Evolutionary conservation across 2,888 invertebrate species (phyloP), one percentile per base, ranked within the genome.

Genomic region (Pseudoips prasinana): DNA sequence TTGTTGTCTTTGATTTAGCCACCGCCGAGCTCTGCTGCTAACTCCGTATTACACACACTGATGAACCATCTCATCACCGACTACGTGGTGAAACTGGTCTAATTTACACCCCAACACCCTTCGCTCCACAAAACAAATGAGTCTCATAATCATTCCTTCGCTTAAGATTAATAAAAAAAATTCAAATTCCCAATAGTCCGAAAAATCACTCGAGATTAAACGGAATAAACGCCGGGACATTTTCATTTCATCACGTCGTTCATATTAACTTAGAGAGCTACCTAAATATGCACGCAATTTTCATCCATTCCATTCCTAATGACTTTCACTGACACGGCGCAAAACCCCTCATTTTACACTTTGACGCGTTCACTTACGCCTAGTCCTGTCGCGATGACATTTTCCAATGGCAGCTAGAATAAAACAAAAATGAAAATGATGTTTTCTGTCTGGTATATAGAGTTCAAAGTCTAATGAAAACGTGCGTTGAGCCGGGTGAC

Each of bases 271-370:
- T 73, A 64, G 74, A 77, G 75, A 79, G 73, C 70, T 66, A 60
- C 60, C 69, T 81, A 85, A 85, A 84, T 86, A 86, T 84, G 82
- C 77, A 80, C 80, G 85, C 83, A 85, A 87, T 87, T 87, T 81
- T 77, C 85, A 85, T 84, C 81, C 83, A 84, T 85, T 85, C 82
- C 85, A 64, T 72, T 86, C 81, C 83, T 88, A 87, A 88, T 87
- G 88, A 88, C 88, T 88, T 86, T 82, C 84, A 76, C 80, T 86
- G 87, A 85, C 86, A 83, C 77, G 78, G 67, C 79, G 83, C 74
- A 74, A 87, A 85, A 83, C 84, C 86, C 85, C 88, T 86, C 87
- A 84, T 88, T 88, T 87, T 86, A 87, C 87, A 88, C 86, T 87
- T 87, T 87, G 86, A 84, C 86, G 88, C 88, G 80, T 87, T 83